Evolutionary conservation across 2,888 invertebrate genomes (phyloP).

Genomic region (Drosophila meridiana): DNA sequence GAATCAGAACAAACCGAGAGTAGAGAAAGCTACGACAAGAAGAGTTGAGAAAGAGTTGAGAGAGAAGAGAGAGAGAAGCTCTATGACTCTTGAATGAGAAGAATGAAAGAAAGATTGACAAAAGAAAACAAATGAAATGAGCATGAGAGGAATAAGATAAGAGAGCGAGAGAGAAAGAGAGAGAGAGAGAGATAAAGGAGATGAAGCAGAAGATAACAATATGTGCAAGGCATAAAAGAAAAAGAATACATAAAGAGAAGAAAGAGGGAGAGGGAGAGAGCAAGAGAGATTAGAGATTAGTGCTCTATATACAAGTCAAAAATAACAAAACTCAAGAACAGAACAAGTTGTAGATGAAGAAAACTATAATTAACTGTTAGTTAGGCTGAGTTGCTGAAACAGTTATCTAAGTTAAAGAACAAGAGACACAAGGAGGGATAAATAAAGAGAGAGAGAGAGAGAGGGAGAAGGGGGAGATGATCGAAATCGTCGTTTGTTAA

Average conservation of each 20-base stretch:
- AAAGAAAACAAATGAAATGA: conserved; percentile 2
- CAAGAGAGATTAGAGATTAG: not conserved
- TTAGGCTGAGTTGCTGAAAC: conserved; percentile 62
- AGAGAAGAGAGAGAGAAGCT: not conserved
- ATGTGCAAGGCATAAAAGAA: not conserved
- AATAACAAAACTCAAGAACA: conserved; percentile 11
- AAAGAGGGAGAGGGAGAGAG: conserved; percentile 1
- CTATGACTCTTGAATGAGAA: not conserved
- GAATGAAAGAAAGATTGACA: not conserved
- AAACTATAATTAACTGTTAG: conserved; percentile 73
- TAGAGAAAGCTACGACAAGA: too few species aligned
- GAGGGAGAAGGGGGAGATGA: not conserved
- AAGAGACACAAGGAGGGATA: not conserved
- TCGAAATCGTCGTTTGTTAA: conserved; percentile 9
- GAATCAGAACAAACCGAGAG: not conserved
- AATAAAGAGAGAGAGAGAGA: not conserved
- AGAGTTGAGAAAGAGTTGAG: not conserved
- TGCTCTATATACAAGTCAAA: not conserved
- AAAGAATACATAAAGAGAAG: not conserved
- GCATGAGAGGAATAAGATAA: not conserved
- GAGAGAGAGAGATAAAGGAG: not conserved
- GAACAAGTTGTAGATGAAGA: conserved; percentile 57
- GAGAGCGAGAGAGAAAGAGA: not conserved
- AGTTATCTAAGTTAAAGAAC: conserved; percentile 45
- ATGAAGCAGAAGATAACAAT: too few species aligned